Percentiles rank a stretch among this genome's conserved stretches.
Conservation (phyloP, 2,888 invertebrate species). For the Torymus texanus region DNA sequence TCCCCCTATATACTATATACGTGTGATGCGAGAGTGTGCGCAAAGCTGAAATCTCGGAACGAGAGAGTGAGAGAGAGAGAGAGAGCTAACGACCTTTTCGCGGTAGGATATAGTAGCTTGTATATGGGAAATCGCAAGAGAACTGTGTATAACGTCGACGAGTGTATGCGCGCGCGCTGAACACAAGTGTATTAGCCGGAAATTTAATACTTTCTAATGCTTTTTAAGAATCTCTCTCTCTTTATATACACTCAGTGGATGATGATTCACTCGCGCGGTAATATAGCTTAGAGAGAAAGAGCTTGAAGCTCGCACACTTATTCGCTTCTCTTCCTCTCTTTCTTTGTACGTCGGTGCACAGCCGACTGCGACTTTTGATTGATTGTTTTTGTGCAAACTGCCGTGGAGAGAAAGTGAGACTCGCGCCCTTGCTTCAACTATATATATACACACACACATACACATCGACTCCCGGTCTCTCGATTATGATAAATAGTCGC, state of each 20-base stretch:
- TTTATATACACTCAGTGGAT: neutral
- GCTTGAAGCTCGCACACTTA: no score
- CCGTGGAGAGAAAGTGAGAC: neutral
- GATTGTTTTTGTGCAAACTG: conserved; percentile 32
- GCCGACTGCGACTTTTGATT: conserved; percentile 40
- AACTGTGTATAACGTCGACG: no score
- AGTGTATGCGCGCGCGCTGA: neutral
- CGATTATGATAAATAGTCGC: conserved; percentile 43
- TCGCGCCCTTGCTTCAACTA: no score
- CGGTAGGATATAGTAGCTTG: neutral
- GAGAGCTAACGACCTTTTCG: conserved; percentile 55
- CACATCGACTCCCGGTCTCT: conserved; percentile 2
- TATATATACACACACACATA: neutral
- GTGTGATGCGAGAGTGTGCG: no score
- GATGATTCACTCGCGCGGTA: conserved; percentile 12
- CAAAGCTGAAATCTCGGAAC: no score
- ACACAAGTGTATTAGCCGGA: conserved; percentile 53
- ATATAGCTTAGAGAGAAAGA: no score
- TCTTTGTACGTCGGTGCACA: neutral
- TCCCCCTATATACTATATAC: no score
- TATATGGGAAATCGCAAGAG: conserved; percentile 27
- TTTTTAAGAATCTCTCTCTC: conserved; percentile 31
- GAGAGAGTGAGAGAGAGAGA: neutral
- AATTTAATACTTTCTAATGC: conserved; percentile 52
- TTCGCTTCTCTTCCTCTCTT: neutral